phyloP scores from a whole-genome alignment of 2,113 vertebrate genomes.

The Delphinus delphis region DNA sequence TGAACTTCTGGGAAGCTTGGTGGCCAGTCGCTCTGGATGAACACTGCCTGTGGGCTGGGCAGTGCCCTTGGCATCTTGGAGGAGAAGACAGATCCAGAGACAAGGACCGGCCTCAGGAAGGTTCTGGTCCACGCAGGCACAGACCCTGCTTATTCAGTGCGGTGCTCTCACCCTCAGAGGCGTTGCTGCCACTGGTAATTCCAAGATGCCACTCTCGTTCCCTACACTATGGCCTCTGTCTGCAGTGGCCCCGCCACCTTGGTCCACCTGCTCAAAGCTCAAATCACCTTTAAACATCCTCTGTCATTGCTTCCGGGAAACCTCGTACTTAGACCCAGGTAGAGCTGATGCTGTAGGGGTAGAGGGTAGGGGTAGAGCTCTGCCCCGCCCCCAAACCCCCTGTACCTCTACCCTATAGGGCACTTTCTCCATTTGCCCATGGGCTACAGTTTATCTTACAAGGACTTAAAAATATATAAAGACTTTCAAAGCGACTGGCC shows the following conservation, averaged over 20 bases:
- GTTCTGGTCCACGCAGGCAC: not conserved
- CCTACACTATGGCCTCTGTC: accelerated
- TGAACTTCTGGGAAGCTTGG: not conserved
- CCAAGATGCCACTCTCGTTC: not conserved
- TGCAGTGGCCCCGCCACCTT: not conserved
- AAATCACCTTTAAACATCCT: not conserved
- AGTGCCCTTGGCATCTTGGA: not conserved
- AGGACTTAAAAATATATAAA: not conserved
- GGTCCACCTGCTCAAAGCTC: not conserved
- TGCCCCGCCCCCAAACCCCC: not conserved
- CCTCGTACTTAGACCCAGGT: not conserved
- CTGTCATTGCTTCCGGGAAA: not conserved
- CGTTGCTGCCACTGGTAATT: accelerated
- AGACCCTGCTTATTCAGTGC: accelerated
- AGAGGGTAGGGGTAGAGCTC: too few relatives aligned
- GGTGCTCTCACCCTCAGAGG: not conserved
- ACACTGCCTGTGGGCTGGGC: not conserved
- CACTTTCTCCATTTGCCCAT: not conserved
- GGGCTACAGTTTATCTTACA: not conserved
- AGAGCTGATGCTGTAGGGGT: accelerated
- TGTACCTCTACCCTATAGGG: accelerated
- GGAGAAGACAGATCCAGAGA: not conserved
- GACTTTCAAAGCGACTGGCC: not conserved
- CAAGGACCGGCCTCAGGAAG: not conserved
- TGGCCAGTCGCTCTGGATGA: not conserved